These are phyloP conservation scores for Ellobium chinense DNA, from an alignment of 2,888 invertebrate species.

Conservation along the genomic window DNA sequence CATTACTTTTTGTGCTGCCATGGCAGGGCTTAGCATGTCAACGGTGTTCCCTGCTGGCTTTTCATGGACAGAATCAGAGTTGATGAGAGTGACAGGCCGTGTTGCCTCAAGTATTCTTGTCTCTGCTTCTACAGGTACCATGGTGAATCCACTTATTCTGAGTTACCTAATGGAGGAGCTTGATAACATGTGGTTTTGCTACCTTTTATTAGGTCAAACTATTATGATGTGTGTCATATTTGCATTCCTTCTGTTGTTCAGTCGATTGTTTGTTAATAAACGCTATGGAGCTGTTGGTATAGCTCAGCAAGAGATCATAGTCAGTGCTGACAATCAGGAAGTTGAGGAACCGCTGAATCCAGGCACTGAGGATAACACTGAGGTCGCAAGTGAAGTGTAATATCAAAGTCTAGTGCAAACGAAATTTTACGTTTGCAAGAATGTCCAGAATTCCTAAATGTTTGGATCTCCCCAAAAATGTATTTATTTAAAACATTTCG, in stretches of 20 bases:
- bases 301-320: too few species aligned
- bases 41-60: constrained; percentile 78
- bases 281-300: constrained; percentile 8
- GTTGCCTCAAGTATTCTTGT: constrained; percentile 76
- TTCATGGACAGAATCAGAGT: constrained; percentile 77
- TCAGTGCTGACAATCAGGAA: too few species aligned
- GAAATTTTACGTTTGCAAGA: too few species aligned
- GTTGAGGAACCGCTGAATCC: too few species aligned
- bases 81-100: constrained; percentile 75
- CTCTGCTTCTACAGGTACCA: constrained; percentile 77
- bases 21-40: constrained; percentile 76
- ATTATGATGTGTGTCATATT: constrained; percentile 63
- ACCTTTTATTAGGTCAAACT: constrained; percentile 65
- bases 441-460: too few species aligned
- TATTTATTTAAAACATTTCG: too few species aligned
- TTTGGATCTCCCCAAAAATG: too few species aligned
- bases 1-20: constrained; percentile 52
- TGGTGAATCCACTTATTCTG: constrained; percentile 73
- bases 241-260: constrained; percentile 44
- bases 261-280: constrained; percentile 18
- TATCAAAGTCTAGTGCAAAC: too few species aligned
- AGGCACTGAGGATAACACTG: too few species aligned
- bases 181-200: constrained; percentile 73
- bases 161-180: constrained; percentile 72
- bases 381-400: too few species aligned